Base-by-base conservation (phyloP, 1,140 invertebrate species). In the Apis mellifera region DNA sequence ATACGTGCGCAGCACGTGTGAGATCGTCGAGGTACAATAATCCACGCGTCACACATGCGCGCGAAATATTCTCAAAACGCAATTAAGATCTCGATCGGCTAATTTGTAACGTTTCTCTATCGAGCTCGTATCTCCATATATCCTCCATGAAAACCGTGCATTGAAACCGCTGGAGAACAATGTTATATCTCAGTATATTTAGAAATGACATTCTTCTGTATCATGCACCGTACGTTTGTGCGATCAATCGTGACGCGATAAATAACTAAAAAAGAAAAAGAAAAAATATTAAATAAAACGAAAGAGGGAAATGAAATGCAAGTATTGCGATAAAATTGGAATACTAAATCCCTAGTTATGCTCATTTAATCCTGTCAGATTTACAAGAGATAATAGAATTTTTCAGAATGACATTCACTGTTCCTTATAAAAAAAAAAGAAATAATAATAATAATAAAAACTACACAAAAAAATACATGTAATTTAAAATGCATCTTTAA, bases 81-180 rank as follows among this genome's bases (percentile, higher is more conserved):
- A 55, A 73, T 75, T 64, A 81, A 75, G 78, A 81, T 81, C 78
- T 13, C n/a, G 71, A 81, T 82, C 79, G 50, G 23, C 50, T 52
- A 82, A 82, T 76, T 82, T 75, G 72, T 68, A 50, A 68, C 19
- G 42, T 82, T 74, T 65, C 55, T 64, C 15, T 82, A 82, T 76
- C 79, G 62, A 42, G 19, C 50, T 32, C 54, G 79, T 69, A 82
- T 82, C 79, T 54, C 21, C 42, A 12, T 54, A 57, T 50, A 71
- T 71, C 59, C 12, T 15, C 23, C 48, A 2, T 11, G 32, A 60
- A 62, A 62, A 15, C 2, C n/a, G n/a, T n/a, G n/a, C 42, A 32
- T 8, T 72, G 71, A 71, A 32, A 32, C 2, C 2, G 71, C 68
- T 12, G 15, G 17, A 19, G 66, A 62, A 78, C 78, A 73, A 74